These are phyloP conservation scores for Salminus brasiliensis DNA, from an alignment of 2,113 vertebrate species.

Conservation along the genomic window DNA sequence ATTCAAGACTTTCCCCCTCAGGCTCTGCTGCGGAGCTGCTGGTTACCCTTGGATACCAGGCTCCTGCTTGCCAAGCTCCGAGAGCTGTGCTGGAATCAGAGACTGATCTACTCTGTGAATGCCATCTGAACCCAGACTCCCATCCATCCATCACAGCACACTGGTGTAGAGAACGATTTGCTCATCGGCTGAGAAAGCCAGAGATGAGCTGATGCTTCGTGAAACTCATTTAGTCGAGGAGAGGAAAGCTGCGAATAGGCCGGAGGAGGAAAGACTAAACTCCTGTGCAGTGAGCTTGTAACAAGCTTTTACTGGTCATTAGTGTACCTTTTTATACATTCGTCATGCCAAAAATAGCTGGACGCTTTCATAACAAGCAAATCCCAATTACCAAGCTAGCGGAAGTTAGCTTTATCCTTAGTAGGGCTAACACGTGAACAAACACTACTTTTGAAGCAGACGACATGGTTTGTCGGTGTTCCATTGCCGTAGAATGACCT, in stretches of 20 bases:
- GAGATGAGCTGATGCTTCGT: slow-evolving; percentile 1
- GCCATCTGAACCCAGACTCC: slow-evolving; percentile 25
- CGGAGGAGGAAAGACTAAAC: background rate
- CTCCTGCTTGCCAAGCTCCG: background rate
- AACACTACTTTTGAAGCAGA: too few species aligned
- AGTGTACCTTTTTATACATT: background rate
- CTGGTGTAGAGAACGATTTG: background rate
- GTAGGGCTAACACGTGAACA: too few species aligned
- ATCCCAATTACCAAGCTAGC: too few species aligned
- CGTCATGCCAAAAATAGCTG: too few species aligned
- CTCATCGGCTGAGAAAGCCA: background rate
- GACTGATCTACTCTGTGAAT: slow-evolving; percentile 19
- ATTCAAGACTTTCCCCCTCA: slow-evolving; percentile 4
- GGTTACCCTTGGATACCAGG: slow-evolving; percentile 51
- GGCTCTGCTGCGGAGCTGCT: background rate
- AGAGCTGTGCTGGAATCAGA: slow-evolving; percentile 10
- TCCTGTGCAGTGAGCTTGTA: background rate
- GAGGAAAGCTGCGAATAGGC: background rate
- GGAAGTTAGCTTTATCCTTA: too few species aligned
- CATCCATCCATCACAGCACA: background rate
- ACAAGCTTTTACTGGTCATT: background rate
- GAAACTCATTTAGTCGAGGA: background rate
- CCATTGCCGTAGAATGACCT: too few species aligned
- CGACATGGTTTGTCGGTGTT: too few species aligned
- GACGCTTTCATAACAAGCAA: too few species aligned